Conservation (phyloP, 2,113 vertebrate genomes). For the Oreochromis aureus region DNA sequence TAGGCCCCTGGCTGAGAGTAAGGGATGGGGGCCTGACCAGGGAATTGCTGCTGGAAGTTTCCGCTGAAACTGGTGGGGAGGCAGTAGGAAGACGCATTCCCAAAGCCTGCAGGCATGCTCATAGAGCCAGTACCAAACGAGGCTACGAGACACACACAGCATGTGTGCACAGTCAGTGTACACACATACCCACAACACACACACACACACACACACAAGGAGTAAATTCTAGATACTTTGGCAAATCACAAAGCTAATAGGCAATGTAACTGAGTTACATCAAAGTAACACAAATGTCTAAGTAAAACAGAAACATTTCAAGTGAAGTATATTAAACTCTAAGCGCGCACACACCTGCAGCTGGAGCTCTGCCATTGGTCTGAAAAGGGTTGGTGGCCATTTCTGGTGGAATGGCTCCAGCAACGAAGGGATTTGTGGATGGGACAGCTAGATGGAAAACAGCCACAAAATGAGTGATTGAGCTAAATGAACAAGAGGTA, state of each 20-base stretch:
- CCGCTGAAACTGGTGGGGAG: slow-evolving; percentile 97
- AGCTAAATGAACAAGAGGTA: not conserved
- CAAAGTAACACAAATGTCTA: not conserved
- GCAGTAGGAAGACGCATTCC: slow-evolving; percentile 87
- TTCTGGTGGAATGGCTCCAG: slow-evolving; percentile 82
- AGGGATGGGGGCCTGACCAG: slow-evolving; percentile 84
- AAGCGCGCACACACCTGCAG: slow-evolving; percentile 51
- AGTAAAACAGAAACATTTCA: not conserved
- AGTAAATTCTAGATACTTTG: slow-evolving; percentile 22
- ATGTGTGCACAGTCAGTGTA: slow-evolving; percentile 25
- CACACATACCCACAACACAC: not conserved
- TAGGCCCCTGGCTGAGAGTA: slow-evolving; percentile 88
- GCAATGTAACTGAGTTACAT: slow-evolving; percentile 40
- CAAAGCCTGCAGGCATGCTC: slow-evolving; percentile 97
- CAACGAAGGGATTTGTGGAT: slow-evolving; percentile 93
- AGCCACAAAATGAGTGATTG: not conserved
- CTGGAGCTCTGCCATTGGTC: slow-evolving; percentile 82
- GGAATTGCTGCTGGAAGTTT: slow-evolving; percentile 93
- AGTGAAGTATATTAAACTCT: not conserved
- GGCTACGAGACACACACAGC: slow-evolving; percentile 68
- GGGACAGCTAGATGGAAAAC: slow-evolving; percentile 74
- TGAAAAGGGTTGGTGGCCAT: slow-evolving; percentile 96
- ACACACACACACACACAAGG: not conserved
- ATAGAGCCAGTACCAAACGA: slow-evolving; percentile 92
- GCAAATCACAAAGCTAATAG: slow-evolving; percentile 22